These are phyloP conservation scores for Drosophila flavopinicola DNA, from an alignment of 2,888 invertebrate genomes.

Conservation along the genomic window DNA sequence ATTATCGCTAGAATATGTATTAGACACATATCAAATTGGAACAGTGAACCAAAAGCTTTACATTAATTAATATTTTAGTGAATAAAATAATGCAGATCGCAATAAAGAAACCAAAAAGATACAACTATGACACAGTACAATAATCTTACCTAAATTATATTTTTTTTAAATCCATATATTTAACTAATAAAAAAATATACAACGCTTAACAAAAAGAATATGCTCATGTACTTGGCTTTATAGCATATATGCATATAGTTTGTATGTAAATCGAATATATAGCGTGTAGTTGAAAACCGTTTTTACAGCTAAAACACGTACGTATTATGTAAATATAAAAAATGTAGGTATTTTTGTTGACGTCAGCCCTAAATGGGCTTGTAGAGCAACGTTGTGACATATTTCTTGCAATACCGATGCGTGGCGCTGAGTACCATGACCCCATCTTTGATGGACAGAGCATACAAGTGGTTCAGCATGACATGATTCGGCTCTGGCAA, in stretches of 20 bases:
- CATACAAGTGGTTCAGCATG: slow-evolving; percentile 99
- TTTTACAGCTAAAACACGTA: slow-evolving; percentile 48
- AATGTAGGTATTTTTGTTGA: slow-evolving; percentile 10
- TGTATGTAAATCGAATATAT: slow-evolving; percentile 16
- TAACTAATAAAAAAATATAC: slow-evolving; percentile 72
- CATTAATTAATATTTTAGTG: slow-evolving; percentile 24
- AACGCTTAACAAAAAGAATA: slow-evolving; percentile 61
- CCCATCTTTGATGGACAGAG: slow-evolving; percentile 99
- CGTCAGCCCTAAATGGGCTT: slow-evolving; percentile 92
- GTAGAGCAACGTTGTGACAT: slow-evolving; percentile 98
- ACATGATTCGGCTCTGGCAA: slow-evolving; percentile 99
- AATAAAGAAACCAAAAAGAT: slow-evolving; percentile 20
- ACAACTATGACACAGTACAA: slow-evolving; percentile 65
- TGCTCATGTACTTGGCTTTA: slow-evolving; percentile 6
- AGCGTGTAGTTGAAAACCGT: slow-evolving; percentile 47
- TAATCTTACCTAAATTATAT: slow-evolving; percentile 61
- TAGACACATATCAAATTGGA: slow-evolving; percentile 72
- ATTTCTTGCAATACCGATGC: slow-evolving; percentile 99
- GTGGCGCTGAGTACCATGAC: slow-evolving; percentile 99
- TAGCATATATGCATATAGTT: slow-evolving; percentile 1
- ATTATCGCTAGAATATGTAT: slow-evolving; percentile 54
- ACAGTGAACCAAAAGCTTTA: slow-evolving; percentile 50
- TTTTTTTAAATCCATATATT: slow-evolving; percentile 62
- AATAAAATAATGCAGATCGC: slow-evolving; percentile 32
- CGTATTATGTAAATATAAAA: slow-evolving; percentile 28